Percentiles rank a stretch among this genome's conserved stretches.
phyloP scores from a whole-genome alignment of 2,797 vertebrate genomes.

The Cynodonichthys magdalenae region DNA sequence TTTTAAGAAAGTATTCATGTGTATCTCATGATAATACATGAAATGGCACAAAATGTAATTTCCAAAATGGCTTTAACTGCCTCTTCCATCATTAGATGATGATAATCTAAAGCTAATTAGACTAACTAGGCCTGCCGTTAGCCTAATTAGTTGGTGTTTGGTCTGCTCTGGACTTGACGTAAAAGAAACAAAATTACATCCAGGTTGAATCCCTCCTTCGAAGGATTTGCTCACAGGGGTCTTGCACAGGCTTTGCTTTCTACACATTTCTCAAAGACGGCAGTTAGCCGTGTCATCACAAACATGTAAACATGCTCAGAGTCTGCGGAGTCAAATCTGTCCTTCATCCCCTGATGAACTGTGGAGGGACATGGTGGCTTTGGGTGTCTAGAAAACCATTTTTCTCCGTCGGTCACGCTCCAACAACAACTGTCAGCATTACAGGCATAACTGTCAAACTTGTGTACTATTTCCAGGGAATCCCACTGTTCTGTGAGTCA shows the following conservation, averaged over 20 bases:
- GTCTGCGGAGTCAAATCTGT: conserved; percentile 56
- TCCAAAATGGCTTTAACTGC: too few relatives aligned
- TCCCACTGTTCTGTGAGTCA: conserved; percentile 31
- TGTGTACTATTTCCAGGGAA: conserved; percentile 34
- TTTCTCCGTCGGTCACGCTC: conserved; percentile 36
- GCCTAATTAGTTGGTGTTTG: not conserved
- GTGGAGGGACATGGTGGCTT: conserved; percentile 50
- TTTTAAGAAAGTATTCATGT: too few relatives aligned
- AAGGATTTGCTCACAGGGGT: conserved; percentile 26
- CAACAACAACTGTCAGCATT: conserved; percentile 27
- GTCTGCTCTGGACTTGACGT: conserved; percentile 22
- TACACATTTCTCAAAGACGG: conserved; percentile 57
- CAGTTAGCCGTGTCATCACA: conserved; percentile 53
- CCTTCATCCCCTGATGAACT: conserved; percentile 41
- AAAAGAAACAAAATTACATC: conserved; percentile 40
- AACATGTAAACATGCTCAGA: conserved; percentile 47
- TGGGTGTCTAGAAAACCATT: conserved; percentile 35
- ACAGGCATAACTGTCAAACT: conserved; percentile 36
- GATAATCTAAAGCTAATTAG: too few relatives aligned
- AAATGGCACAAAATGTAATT: too few relatives aligned
- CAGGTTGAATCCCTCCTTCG: conserved; percentile 12
- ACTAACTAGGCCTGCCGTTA: too few relatives aligned
- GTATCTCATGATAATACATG: too few relatives aligned
- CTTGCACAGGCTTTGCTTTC: conserved; percentile 36
- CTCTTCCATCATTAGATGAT: too few relatives aligned